These are phyloP conservation scores for Hypocryptadius cinnamomeus DNA, from an alignment of 2,113 vertebrate species.

Conservation along the genomic window DNA sequence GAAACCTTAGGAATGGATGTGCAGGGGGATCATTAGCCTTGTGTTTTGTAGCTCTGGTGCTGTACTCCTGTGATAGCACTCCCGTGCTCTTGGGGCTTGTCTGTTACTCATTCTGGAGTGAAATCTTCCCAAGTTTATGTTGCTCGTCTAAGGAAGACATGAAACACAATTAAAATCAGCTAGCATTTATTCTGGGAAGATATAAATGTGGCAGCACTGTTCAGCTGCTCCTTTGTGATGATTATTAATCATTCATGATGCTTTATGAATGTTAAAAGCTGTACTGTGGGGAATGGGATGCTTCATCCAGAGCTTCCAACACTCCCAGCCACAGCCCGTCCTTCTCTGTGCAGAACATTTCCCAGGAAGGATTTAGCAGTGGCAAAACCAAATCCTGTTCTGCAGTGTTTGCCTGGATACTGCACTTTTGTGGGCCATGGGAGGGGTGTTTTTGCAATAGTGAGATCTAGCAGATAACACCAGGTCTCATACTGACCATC, in stretches of 20 bases:
- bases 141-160: background rate
- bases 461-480: background rate
- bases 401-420: background rate
- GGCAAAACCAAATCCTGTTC: background rate
- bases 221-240: constrained; percentile 45
- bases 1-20: background rate
- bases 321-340: background rate
- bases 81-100: background rate
- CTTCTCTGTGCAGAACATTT: background rate
- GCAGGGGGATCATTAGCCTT: background rate
- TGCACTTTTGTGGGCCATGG: background rate
- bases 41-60: background rate
- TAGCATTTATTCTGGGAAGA: constrained; percentile 24
- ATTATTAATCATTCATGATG: constrained; percentile 18
- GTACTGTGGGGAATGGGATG: background rate
- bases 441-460: background rate
- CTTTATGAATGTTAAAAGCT: constrained; percentile 23
- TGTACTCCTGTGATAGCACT: background rate
- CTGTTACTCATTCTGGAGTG: background rate
- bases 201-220: constrained; percentile 18
- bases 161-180: constrained; percentile 23
- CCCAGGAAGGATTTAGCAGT: background rate
- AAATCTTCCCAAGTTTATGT: background rate
- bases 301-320: background rate
- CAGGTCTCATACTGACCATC: background rate